phyloP scores from a whole-genome alignment of 2,797 vertebrate genomes.

The Oreortyx pictus region DNA sequence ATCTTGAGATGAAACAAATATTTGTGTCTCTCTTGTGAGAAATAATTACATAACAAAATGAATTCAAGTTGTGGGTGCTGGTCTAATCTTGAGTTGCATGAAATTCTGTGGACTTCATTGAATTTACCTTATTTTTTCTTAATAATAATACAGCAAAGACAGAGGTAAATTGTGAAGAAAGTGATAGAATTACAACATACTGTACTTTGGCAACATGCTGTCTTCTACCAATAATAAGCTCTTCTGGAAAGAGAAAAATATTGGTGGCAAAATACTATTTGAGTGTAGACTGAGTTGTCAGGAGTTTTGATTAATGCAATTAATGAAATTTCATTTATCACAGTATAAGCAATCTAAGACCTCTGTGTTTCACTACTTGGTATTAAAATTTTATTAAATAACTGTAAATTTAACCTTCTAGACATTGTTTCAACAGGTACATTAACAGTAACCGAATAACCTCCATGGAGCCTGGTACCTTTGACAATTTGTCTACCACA shows the following conservation, averaged over 20 bases:
- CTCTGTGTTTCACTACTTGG: constrained; percentile 14
- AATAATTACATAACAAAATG: background rate
- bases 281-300: background rate
- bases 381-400: constrained; percentile 45
- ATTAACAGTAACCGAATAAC: constrained; percentile 93
- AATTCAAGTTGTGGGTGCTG: background rate
- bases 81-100: background rate
- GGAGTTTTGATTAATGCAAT: constrained; percentile 7
- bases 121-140: background rate
- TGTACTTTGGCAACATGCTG: background rate
- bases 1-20: background rate
- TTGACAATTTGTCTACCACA: constrained; percentile 88
- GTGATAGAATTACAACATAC: background rate
- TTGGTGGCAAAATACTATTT: background rate
- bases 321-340: background rate
- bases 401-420: constrained; percentile 46
- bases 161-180: background rate
- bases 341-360: background rate
- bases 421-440: constrained; percentile 80
- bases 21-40: background rate
- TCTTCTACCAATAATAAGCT: background rate
- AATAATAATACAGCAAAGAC: background rate
- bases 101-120: background rate
- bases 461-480: constrained; percentile 88
- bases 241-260: background rate